These are phyloP conservation scores for Chloroclysta siterata DNA, from an alignment of 2,888 invertebrate species.

Conservation along the genomic window DNA sequence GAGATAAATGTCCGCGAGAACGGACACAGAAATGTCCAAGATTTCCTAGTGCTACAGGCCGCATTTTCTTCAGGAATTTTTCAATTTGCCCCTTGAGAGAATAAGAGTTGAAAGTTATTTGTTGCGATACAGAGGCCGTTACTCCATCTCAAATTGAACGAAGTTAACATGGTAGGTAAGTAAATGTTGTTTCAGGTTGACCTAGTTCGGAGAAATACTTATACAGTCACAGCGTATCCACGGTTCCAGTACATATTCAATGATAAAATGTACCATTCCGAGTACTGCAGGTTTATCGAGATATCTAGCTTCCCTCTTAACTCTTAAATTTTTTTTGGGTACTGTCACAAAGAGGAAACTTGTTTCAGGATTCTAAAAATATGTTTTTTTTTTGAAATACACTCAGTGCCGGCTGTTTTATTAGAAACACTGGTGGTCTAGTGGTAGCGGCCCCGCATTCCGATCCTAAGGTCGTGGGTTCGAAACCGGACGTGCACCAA, in stretches of 20 bases:
- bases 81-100: slow-evolving; percentile 66
- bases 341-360: not conserved
- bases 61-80: slow-evolving; percentile 62
- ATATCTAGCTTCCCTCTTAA: not conserved
- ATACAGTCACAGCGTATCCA: slow-evolving; percentile 7
- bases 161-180: slow-evolving; percentile 39
- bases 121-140: slow-evolving; percentile 45
- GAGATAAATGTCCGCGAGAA: slow-evolving; percentile 52
- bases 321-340: not conserved
- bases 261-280: not conserved
- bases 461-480: too few relatives aligned
- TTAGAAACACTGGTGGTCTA: too few relatives aligned
- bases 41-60: slow-evolving; percentile 53
- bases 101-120: slow-evolving; percentile 58
- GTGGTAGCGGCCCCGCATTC: too few relatives aligned
- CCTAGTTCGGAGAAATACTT: slow-evolving; percentile 16
- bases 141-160: slow-evolving; percentile 41
- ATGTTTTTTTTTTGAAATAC: too few relatives aligned
- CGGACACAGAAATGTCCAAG: slow-evolving; percentile 47
- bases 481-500: too few relatives aligned
- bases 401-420: too few relatives aligned
- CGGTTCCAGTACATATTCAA: not conserved
- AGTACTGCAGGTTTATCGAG: not conserved
- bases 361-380: too few relatives aligned
- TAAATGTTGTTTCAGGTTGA: slow-evolving; percentile 21